phyloP scores from a whole-genome alignment of 2,113 vertebrate genomes.

The Apteryx owenii region DNA sequence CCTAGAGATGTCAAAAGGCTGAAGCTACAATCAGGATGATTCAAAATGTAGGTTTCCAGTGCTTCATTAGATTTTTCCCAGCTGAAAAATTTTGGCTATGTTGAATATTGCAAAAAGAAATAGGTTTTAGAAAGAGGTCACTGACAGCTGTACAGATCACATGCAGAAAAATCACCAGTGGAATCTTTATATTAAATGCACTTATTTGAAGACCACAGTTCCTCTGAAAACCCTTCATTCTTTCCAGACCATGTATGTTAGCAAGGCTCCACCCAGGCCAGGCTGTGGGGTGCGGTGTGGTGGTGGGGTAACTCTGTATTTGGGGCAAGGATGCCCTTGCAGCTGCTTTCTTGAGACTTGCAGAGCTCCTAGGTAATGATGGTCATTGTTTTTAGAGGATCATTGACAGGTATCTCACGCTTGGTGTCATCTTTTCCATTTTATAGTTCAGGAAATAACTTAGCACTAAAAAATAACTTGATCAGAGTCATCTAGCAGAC shows the following conservation, averaged over 20 bases:
- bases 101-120: not conserved
- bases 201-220: not conserved
- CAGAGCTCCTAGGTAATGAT: not conserved
- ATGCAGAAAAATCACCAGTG: not conserved
- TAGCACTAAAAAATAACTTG: not conserved
- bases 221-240: not conserved
- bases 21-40: not conserved
- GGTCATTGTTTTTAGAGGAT: not conserved
- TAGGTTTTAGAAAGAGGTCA: not conserved
- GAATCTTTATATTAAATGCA: not conserved
- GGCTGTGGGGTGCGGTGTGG: accelerated
- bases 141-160: not conserved
- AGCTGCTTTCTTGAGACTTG: too few relatives aligned
- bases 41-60: not conserved
- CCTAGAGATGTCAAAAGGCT: not conserved
- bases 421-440: not conserved
- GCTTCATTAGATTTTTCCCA: not conserved
- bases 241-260: not conserved
- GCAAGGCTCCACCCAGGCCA: not conserved
- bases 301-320: accelerated
- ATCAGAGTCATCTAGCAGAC: not conserved
- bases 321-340: too few relatives aligned
- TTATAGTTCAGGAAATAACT: not conserved
- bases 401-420: not conserved
- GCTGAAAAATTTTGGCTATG: too few relatives aligned